Base-by-base conservation (phyloP, 2,888 invertebrate species). In the Drosophila setosimentum region DNA sequence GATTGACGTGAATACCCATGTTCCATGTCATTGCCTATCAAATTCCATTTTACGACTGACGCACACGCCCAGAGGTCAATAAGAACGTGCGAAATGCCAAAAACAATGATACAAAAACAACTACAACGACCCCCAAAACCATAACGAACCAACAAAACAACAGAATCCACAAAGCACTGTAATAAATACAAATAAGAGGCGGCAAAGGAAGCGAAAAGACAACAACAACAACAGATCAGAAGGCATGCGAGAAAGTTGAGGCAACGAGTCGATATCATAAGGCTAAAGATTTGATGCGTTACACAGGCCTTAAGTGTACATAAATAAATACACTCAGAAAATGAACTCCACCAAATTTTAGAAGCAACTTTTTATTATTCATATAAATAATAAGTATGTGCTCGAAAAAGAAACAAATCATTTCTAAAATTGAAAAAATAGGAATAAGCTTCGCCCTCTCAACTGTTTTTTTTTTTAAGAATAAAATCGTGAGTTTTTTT, bases 71-170 rank as follows among this genome's bases (percentile, higher is more conserved):
- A 69, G 35, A 48, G 65, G 74, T 61, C 68, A 70, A 73, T 71
- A 86, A 88, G 71, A 77, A 75, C 65, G 83, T 83, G 87, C 71
- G 21, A 86, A 80, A 80, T 77, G 70, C 57, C 54, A 40, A 54
- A 35, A 77, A 73, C 73, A 70, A 70, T 59, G 68, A 45, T 49
- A 74, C 57, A 51, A 51, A 42, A 66, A 27, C 69, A 62, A 68
- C 37, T 50, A 13, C 11, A 32, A 18, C 3, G 16, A 4, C 40
- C 4, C 11, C 11, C 29, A 30, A 40, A 18, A 51, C 33, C 18
- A 48, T 68, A 48, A 49, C 48, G 29, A 35, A 49, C 48, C 29
- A 35, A 49, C 37, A 37, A 32, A 51, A 32, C n/a, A n/a, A n/a
- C n/a, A n/a, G n/a, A 21, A 24, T 21, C 40, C 65, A 68, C 51